These are phyloP conservation scores for Urocyon cinereoargenteus DNA, from an alignment of 2,797 vertebrate species.

Conservation along the genomic window DNA sequence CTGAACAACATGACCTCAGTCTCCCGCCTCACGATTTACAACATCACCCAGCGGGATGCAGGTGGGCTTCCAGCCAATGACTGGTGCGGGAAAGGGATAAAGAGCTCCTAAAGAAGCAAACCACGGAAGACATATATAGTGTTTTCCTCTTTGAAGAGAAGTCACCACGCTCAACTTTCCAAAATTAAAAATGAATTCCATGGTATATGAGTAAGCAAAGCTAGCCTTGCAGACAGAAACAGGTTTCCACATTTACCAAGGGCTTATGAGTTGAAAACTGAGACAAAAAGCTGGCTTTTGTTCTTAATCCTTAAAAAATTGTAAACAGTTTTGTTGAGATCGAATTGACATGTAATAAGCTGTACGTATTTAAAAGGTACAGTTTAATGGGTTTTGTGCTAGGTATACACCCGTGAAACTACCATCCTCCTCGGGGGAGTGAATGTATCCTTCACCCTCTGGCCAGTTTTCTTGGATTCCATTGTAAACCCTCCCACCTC, in stretches of 20 bases:
- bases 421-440: background rate
- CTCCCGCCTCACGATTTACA: conserved; percentile 79
- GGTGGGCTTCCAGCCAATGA: conserved; percentile 78
- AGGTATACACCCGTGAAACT: background rate
- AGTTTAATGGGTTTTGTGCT: background rate
- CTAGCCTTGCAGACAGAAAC: background rate
- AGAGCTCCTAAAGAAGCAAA: background rate
- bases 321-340: background rate
- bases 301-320: background rate
- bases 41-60: background rate
- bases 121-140: fast-evolving
- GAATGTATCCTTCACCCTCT: background rate
- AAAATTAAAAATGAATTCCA: background rate
- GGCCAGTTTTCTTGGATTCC: background rate
- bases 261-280: background rate
- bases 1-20: background rate
- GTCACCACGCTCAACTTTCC: background rate
- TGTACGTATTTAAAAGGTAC: background rate
- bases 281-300: background rate
- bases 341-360: background rate
- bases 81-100: background rate
- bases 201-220: background rate
- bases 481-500: background rate
- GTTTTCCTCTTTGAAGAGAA: background rate
- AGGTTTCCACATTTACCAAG: background rate